Conservation (phyloP, 2,113 vertebrate species). For the Miniopterus natalensis region DNA sequence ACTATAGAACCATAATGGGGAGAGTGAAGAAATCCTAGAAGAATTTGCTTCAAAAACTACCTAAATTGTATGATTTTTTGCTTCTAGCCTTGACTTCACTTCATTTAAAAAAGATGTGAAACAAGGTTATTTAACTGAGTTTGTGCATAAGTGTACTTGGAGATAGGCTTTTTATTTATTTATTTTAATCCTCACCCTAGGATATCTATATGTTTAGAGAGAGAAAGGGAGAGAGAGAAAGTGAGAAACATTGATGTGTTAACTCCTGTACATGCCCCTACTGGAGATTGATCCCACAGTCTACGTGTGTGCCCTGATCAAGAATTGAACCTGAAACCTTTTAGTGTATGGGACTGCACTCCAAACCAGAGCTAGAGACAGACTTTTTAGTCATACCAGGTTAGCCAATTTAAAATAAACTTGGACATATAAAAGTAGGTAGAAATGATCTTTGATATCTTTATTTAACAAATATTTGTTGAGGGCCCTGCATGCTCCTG, state of each 20-base stretch:
- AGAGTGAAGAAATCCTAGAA: background rate
- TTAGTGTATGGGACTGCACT: background rate
- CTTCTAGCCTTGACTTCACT: background rate
- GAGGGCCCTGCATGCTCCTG: background rate
- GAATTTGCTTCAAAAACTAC: background rate
- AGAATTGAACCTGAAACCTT: background rate
- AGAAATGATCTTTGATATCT: background rate
- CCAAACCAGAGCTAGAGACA: background rate
- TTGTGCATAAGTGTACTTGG: background rate
- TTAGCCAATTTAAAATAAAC: constrained; percentile 3
- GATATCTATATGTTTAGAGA: background rate
- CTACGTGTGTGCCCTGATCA: background rate
- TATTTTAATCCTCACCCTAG: background rate
- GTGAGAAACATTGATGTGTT: background rate
- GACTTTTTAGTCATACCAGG: background rate
- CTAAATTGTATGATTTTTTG: background rate
- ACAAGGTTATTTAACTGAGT: constrained; percentile 16
- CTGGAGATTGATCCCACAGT: background rate
- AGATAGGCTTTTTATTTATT: background rate
- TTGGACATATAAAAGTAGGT: background rate
- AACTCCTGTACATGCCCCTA: background rate
- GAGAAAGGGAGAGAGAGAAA: background rate
- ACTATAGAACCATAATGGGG: background rate
- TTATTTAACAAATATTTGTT: background rate
- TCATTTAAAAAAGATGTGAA: constrained; percentile 18